Evolutionary conservation across 2,113 vertebrate genomes (phyloP).

Genomic region (Ginglymostoma cirratum): DNA sequence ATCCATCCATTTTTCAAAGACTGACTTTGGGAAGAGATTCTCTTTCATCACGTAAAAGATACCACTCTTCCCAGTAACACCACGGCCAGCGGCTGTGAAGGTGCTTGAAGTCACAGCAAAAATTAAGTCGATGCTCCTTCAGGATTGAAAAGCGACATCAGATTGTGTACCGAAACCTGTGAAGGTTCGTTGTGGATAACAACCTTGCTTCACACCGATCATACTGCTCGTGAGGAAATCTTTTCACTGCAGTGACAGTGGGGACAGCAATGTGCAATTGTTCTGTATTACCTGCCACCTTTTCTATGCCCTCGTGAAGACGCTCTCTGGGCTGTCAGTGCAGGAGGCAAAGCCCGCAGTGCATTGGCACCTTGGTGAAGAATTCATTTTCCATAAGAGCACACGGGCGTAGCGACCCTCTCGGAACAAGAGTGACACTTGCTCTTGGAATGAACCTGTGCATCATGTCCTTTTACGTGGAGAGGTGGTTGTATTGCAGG

Average conservation of each 20-base stretch:
- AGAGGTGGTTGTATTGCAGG: too few species aligned
- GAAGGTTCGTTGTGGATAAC: conserved; percentile 51
- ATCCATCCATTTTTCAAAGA: not conserved
- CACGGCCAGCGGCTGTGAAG: too few species aligned
- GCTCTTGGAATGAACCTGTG: too few species aligned
- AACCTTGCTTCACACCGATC: conserved; percentile 46
- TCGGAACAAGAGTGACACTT: too few species aligned
- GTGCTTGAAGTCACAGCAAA: not conserved
- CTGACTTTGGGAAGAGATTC: not conserved
- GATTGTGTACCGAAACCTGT: conserved; percentile 59
- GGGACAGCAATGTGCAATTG: not conserved
- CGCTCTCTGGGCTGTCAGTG: not conserved
- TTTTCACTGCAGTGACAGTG: not conserved
- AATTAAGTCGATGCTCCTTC: not conserved
- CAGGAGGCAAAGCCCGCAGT: not conserved
- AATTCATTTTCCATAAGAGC: not conserved
- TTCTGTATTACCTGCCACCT: not conserved
- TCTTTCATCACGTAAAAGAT: not conserved
- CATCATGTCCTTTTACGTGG: too few species aligned
- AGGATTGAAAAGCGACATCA: conserved; percentile 40
- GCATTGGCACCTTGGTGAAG: not conserved
- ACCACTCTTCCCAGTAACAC: not conserved
- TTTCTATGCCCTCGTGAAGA: not conserved
- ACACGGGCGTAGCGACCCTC: too few species aligned
- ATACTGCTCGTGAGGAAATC: not conserved